phyloP scores from a whole-genome alignment of 2,888 invertebrate genomes.

The Bimastos eiseni region DNA sequence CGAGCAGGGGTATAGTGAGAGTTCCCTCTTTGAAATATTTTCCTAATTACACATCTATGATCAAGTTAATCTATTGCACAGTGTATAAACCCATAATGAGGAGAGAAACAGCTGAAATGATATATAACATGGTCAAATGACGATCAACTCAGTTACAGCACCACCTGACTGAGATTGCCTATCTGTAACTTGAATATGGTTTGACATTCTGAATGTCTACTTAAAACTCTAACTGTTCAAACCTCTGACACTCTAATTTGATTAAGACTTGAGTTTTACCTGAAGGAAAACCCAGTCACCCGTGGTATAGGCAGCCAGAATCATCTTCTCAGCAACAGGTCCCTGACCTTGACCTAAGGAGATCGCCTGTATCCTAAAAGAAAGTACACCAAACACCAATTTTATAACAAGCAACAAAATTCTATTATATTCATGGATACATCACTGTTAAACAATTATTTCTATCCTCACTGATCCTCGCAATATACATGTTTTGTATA shows the following conservation, averaged over 20 bases:
- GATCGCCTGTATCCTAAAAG: constrained; percentile 59
- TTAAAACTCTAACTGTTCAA: neutral
- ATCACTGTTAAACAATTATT: too few species aligned
- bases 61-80: too few species aligned
- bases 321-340: constrained; percentile 63
- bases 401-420: neutral
- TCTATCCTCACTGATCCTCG: too few species aligned
- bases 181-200: neutral
- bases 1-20: neutral
- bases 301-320: constrained; percentile 55
- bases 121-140: neutral
- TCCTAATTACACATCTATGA: neutral
- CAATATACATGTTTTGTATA: too few species aligned
- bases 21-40: neutral
- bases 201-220: neutral
- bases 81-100: too few species aligned
- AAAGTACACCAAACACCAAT: neutral
- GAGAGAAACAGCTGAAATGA: too few species aligned
- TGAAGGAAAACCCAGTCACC: constrained; percentile 64
- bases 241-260: neutral
- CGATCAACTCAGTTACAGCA: neutral
- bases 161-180: too few species aligned
- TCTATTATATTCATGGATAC: too few species aligned
- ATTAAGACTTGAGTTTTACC: constrained; percentile 45
- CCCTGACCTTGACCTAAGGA: constrained; percentile 65